These are phyloP conservation scores for Cylindroiulus punctatus DNA, from an alignment of 2,888 invertebrate genomes.

Conservation along the genomic window DNA sequence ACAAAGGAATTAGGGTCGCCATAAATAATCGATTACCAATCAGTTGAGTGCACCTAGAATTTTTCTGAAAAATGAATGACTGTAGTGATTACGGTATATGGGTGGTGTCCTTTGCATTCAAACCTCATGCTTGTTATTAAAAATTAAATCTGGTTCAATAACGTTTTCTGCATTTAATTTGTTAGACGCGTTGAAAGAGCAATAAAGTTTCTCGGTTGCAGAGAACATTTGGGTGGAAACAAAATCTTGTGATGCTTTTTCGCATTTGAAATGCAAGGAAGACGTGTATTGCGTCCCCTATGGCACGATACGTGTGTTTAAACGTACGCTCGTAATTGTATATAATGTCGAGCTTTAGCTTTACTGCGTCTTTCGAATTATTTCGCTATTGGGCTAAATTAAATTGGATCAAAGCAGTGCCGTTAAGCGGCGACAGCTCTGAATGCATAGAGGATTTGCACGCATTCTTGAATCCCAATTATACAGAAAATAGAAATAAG, in stretches of 20 bases:
- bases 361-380: background rate
- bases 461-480: conserved; percentile 36
- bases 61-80: background rate
- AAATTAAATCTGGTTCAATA: background rate
- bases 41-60: background rate
- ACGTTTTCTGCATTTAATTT: background rate
- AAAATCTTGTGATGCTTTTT: background rate
- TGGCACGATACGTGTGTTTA: background rate
- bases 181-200: too few species aligned
- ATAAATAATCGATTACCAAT: background rate
- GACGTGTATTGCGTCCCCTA: background rate
- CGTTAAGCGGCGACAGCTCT: background rate
- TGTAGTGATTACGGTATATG: background rate
- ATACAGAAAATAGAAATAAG: background rate
- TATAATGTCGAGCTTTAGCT: background rate
- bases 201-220: background rate
- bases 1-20: too few species aligned
- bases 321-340: too few species aligned
- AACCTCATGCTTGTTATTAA: background rate
- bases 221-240: conserved; percentile 6
- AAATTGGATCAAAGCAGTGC: conserved; percentile 36
- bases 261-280: too few species aligned
- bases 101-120: background rate
- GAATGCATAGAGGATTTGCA: conserved; percentile 1
- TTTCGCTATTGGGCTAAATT: background rate